phyloP scores from a whole-genome alignment of 2,797 vertebrate genomes.

The Bovichtus diacanthus region DNA sequence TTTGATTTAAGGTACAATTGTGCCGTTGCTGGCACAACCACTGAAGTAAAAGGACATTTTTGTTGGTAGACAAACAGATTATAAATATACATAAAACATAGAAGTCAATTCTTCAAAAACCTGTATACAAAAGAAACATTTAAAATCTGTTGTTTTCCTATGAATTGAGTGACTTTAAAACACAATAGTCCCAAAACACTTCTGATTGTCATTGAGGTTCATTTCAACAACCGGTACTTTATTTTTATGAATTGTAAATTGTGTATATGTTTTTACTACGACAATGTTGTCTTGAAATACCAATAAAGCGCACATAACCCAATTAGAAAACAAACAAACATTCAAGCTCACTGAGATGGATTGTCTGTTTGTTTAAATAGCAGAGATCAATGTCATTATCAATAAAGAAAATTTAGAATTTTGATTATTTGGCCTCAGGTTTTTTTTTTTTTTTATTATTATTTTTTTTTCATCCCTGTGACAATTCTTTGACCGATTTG shows the following conservation, averaged over 20 bases:
- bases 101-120: background rate
- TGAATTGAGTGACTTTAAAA: background rate
- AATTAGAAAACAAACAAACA: background rate
- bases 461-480: background rate
- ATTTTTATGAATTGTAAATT: background rate
- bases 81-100: background rate
- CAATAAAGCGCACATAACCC: constrained; percentile 4
- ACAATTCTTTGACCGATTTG: constrained; percentile 39
- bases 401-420: background rate
- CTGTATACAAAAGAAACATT: background rate
- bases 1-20: background rate
- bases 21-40: background rate
- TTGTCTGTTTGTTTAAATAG: constrained; percentile 18
- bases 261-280: background rate
- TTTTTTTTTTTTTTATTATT: constrained; percentile 11
- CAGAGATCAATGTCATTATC: constrained; percentile 19
- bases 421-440: background rate
- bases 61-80: background rate
- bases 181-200: background rate
- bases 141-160: background rate
- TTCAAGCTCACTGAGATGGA: background rate
- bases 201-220: background rate
- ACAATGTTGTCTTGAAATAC: background rate
- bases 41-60: background rate
- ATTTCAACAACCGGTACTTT: background rate